Evolutionary conservation across 1,140 invertebrate genomes (phyloP), one percentile per base, ranked within the genome.

Genomic region (Atta cephalotes): DNA sequence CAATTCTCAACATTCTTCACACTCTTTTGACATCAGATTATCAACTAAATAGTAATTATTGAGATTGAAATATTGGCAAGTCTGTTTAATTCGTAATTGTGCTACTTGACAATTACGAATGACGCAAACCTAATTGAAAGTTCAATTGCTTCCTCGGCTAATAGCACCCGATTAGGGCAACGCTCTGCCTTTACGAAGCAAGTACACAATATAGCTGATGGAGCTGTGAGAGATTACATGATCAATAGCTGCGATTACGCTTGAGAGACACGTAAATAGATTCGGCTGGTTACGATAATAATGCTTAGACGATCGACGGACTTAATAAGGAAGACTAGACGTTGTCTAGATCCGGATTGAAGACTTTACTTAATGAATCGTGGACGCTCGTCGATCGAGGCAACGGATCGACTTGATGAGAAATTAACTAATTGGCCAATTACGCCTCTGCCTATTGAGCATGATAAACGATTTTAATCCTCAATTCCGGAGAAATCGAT

Each of bases 361-460:
- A 21, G 56, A 62, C 28, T 77, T 81, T 65, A 60, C 62, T 88
- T 76, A 87, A 90, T 63, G 78, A 74, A 87, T 85, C 82, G 71
- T 62, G 82, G 21, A 71, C 9, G 70, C 68, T 35, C 35, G 21
- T n/a, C 45, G 12, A 35, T 76, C 65, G 66, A 63, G 76, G 51
- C 62, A 68, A 70, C 76, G 58, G 72, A 80, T 72, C 58, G 86
- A 88, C 87, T 92, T 91, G 87, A 92, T 86, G 89, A 89, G 91
- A 92, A 92, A 92, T 92, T 92, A 92, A 92, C 89, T 92, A 91
- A 92, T 92, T 89, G 90, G 84, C 89, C 92, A 92, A 93, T 93
- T 93, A 93, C 87, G 89, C 89, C 89, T 80, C 79, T 76, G 89
- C 62, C 60, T 87, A 87, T 89, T 85, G 86, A 62, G 31, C 78